Evolutionary conservation across 2,113 vertebrate species (phyloP), one percentile per base, ranked within the genome.

Genomic region (Calypte anna): DNA sequence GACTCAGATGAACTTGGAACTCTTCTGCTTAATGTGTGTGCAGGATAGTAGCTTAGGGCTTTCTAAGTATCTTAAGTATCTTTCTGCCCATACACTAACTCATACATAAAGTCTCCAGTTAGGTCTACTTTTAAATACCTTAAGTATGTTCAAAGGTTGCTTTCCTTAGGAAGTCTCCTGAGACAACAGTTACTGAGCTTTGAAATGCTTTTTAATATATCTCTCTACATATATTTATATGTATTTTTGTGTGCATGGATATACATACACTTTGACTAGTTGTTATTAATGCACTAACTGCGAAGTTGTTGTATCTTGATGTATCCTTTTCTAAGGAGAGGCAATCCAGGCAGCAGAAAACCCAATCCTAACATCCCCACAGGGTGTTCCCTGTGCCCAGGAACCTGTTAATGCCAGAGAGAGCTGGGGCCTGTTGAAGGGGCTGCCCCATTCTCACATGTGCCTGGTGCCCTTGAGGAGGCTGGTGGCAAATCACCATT

Each of bases 21-120:
- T 84, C n/a, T 86, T 82, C 88, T 91, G 43, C 57, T 57, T 75
- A 84, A 76, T 80, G 86, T 68, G 24, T 16, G 17, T 87, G 69
- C n/a, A 64, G 6, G 54, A 24, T 23, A 54, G 66, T 75, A 80
- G 22, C 31, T 68, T 44, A 66, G 36, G 24, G 24, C 61, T 91
- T 89, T 91, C 58, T 63, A 21, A 66, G 14, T 87, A 51, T 54
- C 53, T 58, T 90, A 57, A 91, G 30, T 38, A 62, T 91, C 36
- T 48, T 89, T 50, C 57, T 93, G 40, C 54, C 68, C 28, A 91
- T 31, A 81, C 31, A 58, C 50, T 83, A 58, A 33, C 33, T 94
- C 43, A 48, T 57, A 55, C 76, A 92, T 88, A 43, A 23, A 89
- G 25, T 72, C 31, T 55, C 30, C 53, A 22, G 76, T 90, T 59